Percentiles rank a stretch among this genome's conserved stretches.
Evolutionary conservation across 2,888 invertebrate genomes (phyloP).

Genomic region (Cheilosia impressa): DNA sequence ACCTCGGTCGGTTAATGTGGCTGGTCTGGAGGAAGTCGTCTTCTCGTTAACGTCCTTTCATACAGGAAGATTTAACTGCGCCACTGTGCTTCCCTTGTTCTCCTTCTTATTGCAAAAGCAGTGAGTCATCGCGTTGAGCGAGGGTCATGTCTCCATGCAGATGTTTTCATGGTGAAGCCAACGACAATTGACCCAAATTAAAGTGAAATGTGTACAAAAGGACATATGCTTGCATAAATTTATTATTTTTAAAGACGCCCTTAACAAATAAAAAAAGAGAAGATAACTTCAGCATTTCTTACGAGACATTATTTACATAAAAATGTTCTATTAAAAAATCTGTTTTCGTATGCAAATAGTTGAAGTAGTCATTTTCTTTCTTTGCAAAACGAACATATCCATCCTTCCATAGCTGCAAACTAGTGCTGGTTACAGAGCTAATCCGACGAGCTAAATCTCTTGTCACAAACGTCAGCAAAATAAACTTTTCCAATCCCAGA

Average conservation of each 20-base stretch:
- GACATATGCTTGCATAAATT: constrained; percentile 46
- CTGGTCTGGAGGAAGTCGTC: constrained; percentile 35
- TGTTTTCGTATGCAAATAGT: neutral
- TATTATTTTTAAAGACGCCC: constrained; percentile 20
- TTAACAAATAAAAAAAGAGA: neutral
- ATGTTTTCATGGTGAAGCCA: constrained; percentile 38
- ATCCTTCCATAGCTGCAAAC: neutral
- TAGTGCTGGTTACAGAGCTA: neutral
- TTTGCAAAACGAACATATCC: neutral
- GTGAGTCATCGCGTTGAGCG: constrained; percentile 45
- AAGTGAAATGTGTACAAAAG: constrained; percentile 50
- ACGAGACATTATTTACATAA: no score
- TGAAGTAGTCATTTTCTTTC: neutral
- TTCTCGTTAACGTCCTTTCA: constrained; percentile 55
- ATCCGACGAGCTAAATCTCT: neutral
- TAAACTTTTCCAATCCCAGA: constrained; percentile 2
- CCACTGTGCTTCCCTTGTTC: constrained; percentile 1
- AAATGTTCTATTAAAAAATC: no score
- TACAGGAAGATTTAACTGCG: constrained; percentile 27
- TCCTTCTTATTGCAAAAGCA: constrained; percentile 13
- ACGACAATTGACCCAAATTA: constrained; percentile 61
- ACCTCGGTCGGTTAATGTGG: constrained; percentile 37
- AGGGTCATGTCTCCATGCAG: constrained; percentile 18
- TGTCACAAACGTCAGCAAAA: neutral
- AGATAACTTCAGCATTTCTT: neutral